A percentile compares a stretch with the other conserved stretches of the same genome.
phyloP scores from a whole-genome alignment of 2,113 vertebrate genomes.

The Micronisus gabar region DNA sequence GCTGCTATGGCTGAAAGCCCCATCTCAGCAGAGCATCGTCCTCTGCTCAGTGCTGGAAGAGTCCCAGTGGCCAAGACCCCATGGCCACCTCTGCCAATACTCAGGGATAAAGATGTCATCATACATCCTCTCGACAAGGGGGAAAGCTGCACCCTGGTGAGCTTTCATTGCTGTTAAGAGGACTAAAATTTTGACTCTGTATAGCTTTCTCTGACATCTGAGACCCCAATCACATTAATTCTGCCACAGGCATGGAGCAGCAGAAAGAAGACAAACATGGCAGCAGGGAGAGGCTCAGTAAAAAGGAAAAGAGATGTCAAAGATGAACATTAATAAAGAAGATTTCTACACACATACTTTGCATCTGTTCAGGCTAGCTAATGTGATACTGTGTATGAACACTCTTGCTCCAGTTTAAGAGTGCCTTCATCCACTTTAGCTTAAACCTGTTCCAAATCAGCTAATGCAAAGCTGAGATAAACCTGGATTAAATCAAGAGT shows the following conservation, averaged over 20 bases:
- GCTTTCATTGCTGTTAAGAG: not conserved
- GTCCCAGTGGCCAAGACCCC: fast-evolving
- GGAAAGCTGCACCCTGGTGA: not conserved
- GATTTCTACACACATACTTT: not conserved
- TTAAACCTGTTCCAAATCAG: not conserved
- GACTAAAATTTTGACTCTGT: not conserved
- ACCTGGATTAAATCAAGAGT: constrained; percentile 45
- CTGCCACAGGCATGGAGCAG: not conserved
- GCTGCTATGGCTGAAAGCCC: not conserved
- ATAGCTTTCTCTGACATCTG: not conserved
- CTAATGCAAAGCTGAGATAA: not conserved
- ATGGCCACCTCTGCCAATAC: fast-evolving
- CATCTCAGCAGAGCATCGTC: not conserved
- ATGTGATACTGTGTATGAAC: not conserved
- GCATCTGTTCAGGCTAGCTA: not conserved
- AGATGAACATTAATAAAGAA: not conserved
- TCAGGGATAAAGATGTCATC: not conserved
- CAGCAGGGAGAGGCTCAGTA: not conserved
- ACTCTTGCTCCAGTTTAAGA: not conserved
- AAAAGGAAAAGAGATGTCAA: not conserved
- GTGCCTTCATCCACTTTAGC: not conserved
- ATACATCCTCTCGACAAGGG: not conserved
- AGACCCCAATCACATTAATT: not conserved
- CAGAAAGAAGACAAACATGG: not conserved
- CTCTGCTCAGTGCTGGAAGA: not conserved